Percentiles rank a stretch among this genome's conserved stretches.
Evolutionary conservation across 2,797 vertebrate species (phyloP).

Genomic region (Cebuella pygmaea): DNA sequence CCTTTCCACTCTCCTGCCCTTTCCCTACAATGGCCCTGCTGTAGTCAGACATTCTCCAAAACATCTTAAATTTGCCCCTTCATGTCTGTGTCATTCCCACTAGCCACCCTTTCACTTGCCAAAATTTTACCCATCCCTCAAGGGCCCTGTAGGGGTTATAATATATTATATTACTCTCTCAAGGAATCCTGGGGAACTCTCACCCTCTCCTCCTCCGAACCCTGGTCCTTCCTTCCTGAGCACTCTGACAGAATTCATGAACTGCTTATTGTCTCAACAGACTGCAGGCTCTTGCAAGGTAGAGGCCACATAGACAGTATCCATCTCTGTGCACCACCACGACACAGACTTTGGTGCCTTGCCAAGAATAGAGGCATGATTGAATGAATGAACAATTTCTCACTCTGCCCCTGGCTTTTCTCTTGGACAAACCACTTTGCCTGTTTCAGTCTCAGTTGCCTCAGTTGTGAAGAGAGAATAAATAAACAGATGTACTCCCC

Average conservation of each 20-base stretch:
- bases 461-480: conserved; percentile 72
- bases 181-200: background rate
- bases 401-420: conserved; percentile 41
- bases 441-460: conserved; percentile 56
- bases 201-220: background rate
- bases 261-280: background rate
- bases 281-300: background rate
- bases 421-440: conserved; percentile 68
- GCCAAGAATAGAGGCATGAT: conserved; percentile 63
- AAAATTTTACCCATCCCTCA: conserved; percentile 39
- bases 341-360: background rate
- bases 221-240: background rate
- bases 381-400: conserved; percentile 58
- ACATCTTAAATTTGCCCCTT: conserved; percentile 18
- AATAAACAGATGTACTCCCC: conserved; percentile 53
- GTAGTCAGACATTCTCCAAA: background rate
- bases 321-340: background rate
- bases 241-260: background rate
- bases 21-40: background rate
- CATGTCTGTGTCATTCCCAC: background rate
- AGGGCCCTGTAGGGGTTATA: background rate
- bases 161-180: background rate
- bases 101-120: background rate
- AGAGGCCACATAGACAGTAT: background rate
- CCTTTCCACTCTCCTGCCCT: background rate